Evolutionary conservation across 2,797 vertebrate species (phyloP).

Genomic region (Xenops minutus): DNA sequence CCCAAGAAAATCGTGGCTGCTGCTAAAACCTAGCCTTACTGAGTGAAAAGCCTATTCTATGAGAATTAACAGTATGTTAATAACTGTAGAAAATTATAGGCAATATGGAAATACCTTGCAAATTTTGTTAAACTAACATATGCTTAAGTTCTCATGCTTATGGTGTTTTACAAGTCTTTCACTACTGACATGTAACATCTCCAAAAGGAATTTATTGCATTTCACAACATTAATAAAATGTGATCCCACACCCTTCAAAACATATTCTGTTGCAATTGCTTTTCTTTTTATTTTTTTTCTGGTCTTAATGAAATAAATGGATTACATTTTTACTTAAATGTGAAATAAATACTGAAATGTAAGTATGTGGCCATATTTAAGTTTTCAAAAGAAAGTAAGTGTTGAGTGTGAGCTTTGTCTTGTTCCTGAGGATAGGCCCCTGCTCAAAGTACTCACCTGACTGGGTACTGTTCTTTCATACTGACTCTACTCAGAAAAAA

Average conservation of each 20-base stretch:
- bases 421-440: not conserved
- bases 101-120: not conserved
- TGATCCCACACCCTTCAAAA: not conserved
- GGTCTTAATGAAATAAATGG: not conserved
- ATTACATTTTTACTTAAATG: not conserved
- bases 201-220: constrained; percentile 14
- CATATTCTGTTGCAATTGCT: not conserved
- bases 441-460: not conserved
- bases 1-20: not conserved
- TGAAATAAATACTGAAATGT: not conserved
- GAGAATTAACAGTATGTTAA: not conserved
- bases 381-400: constrained; percentile 20
- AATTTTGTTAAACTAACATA: constrained; percentile 25
- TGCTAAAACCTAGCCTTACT: not conserved
- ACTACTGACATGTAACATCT: constrained; percentile 7
- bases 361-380: not conserved
- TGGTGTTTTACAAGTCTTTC: not conserved
- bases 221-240: not conserved
- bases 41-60: not conserved
- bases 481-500: not conserved
- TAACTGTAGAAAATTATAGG: not conserved
- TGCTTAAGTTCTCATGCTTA: not conserved
- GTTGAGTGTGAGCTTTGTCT: not conserved
- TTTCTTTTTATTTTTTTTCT: not conserved
- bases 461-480: not conserved